A percentile compares a stretch with the other conserved stretches of the same genome.
These are phyloP conservation scores for Labroides dimidiatus DNA, from an alignment of 2,797 vertebrate species.

Conservation along the genomic window DNA sequence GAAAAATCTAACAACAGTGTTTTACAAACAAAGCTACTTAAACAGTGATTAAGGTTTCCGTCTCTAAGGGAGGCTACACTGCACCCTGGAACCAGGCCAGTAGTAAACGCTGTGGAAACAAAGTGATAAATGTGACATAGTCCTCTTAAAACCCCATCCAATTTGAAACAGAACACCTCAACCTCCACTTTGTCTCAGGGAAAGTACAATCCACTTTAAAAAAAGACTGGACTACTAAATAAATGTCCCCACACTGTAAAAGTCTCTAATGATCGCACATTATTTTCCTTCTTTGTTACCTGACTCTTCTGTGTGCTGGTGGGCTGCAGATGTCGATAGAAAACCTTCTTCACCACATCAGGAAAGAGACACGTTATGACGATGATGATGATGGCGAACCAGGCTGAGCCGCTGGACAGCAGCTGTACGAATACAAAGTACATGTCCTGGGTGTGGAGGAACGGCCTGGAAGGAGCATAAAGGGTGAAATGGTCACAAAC, in stretches of 20 bases:
- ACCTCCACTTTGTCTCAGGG: not conserved
- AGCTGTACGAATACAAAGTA: constrained; percentile 98
- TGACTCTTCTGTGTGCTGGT: constrained; percentile 97
- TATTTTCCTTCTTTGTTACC: constrained; percentile 78
- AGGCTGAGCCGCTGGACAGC: constrained; percentile 95
- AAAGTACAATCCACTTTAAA: constrained; percentile 14
- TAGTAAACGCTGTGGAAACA: not conserved
- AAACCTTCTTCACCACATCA: constrained; percentile 95
- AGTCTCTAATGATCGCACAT: not conserved
- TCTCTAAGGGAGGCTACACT: not conserved
- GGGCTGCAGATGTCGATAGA: constrained; percentile 92
- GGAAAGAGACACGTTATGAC: constrained; percentile 92
- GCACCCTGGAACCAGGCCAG: constrained; percentile 1
- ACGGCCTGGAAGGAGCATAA: constrained; percentile 86
- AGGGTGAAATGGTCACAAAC: constrained; percentile 11
- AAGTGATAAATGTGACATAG: constrained; percentile 14
- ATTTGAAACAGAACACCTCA: not conserved
- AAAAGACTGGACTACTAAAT: not conserved
- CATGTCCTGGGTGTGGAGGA: constrained; percentile 97
- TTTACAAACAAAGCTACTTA: not conserved
- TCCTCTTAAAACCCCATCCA: constrained; percentile 1
- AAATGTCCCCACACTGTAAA: not conserved
- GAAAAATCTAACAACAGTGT: not conserved
- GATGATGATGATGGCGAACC: constrained; percentile 97
- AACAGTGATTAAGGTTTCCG: constrained; percentile 5